These are phyloP conservation scores for Bembecia ichneumoniformis DNA, from an alignment of 2,888 invertebrate genomes.

Conservation along the genomic window DNA sequence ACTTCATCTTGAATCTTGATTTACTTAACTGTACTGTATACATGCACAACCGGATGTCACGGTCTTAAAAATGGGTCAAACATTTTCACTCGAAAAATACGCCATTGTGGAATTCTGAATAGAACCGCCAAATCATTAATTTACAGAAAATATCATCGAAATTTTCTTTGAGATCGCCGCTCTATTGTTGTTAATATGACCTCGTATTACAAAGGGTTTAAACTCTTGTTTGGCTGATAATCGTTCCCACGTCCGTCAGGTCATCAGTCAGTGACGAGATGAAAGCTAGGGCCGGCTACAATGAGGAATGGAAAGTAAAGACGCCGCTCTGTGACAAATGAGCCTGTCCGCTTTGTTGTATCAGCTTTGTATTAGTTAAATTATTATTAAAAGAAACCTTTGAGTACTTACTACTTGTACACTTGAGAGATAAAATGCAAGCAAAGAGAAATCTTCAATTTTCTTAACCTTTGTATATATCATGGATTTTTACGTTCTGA, in stretches of 20 bases:
- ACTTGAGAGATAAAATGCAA: no score
- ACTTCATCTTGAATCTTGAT: no score
- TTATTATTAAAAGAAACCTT: constrained; percentile 22
- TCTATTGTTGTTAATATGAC: constrained; percentile 40
- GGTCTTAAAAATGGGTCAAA: no score
- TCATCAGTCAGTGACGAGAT: constrained; percentile 60
- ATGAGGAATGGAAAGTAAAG: constrained; percentile 17
- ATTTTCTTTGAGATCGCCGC: constrained; percentile 47
- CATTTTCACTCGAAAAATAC: no score
- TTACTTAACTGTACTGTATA: no score
- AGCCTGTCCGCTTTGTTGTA: constrained; percentile 36
- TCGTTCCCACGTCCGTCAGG: constrained; percentile 55
- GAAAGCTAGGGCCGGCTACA: constrained; percentile 34
- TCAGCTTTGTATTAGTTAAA: constrained; percentile 42
- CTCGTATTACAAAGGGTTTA: constrained; percentile 50
- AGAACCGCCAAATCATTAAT: no score
- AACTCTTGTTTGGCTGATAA: constrained; percentile 30
- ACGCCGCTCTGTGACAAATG: constrained; percentile 23
- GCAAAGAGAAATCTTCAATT: no score
- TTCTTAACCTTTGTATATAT: no score
- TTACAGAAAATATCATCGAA: constrained; percentile 1
- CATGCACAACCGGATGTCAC: no score
- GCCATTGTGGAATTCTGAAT: no score
- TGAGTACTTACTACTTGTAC: no score
- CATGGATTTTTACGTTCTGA: no score